Percentiles rank a stretch among this genome's conserved stretches.
phyloP scores from a whole-genome alignment of 1,140 invertebrate species.

The Lepidurus apus region DNA sequence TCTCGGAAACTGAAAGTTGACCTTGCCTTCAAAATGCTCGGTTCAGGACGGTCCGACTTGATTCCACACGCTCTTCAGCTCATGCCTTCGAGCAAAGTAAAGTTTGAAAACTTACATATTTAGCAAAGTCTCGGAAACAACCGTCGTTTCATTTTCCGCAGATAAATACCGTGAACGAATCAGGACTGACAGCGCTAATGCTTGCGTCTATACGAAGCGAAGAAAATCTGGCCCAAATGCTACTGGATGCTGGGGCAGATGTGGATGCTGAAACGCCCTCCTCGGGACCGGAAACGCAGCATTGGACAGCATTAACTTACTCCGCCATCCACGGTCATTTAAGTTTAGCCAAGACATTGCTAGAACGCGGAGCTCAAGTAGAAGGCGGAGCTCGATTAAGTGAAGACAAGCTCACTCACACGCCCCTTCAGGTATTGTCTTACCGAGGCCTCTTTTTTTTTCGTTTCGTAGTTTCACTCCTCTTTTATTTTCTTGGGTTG shows the following conservation, averaged over 20 bases:
- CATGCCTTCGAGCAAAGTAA: slow-evolving; percentile 62
- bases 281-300: slow-evolving; percentile 60
- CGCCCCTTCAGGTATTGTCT: slow-evolving; percentile 65
- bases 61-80: slow-evolving; percentile 69
- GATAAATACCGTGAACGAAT: slow-evolving; percentile 68
- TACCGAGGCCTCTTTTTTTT: background rate
- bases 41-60: slow-evolving; percentile 67
- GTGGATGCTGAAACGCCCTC: slow-evolving; percentile 63
- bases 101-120: background rate
- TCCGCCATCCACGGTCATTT: slow-evolving; percentile 55
- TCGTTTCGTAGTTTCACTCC: background rate
- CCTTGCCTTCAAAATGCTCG: slow-evolving; percentile 71
- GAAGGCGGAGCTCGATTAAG: slow-evolving; percentile 73
- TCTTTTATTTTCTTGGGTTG: background rate
- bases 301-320: slow-evolving; percentile 71
- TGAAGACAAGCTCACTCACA: slow-evolving; percentile 78
- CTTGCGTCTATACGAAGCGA: slow-evolving; percentile 70
- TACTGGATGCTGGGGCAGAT: slow-evolving; percentile 72
- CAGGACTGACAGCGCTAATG: slow-evolving; percentile 75
- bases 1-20: slow-evolving; percentile 61
- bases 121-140: slow-evolving; percentile 4
- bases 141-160: slow-evolving; percentile 31
- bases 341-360: slow-evolving; percentile 53
- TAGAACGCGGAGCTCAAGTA: slow-evolving; percentile 70
- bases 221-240: slow-evolving; percentile 59